phyloP scores from a whole-genome alignment of 2,113 vertebrate species.

The Brachirus orientalis region DNA sequence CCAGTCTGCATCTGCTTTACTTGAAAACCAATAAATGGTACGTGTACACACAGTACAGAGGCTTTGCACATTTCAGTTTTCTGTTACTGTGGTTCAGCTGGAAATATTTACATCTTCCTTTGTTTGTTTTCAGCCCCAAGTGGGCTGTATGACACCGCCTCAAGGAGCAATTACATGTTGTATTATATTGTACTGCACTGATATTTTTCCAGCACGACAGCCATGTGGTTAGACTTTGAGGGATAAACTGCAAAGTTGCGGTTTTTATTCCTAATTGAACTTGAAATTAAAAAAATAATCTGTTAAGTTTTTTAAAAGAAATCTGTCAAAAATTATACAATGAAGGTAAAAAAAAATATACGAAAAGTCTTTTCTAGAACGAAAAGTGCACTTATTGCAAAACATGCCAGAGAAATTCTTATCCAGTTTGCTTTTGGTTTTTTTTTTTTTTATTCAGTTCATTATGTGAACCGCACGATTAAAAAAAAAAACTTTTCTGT shows the following conservation, averaged over 20 bases:
- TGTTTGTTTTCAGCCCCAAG: constrained; percentile 6
- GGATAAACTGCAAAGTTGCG: background rate
- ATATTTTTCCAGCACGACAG: constrained; percentile 13
- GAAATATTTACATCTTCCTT: constrained; percentile 10
- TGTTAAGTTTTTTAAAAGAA: constrained; percentile 1
- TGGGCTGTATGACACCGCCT: background rate
- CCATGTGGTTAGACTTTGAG: background rate
- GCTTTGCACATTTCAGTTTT: background rate
- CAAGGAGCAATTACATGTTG: background rate
- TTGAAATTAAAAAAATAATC: background rate
- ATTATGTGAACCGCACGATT: constrained; percentile 9
- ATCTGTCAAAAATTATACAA: too few species aligned
- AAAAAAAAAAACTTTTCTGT: background rate
- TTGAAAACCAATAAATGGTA: constrained; percentile 44
- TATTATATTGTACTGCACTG: constrained; percentile 33
- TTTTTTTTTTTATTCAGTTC: background rate
- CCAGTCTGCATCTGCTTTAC: constrained; percentile 40
- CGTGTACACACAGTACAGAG: constrained; percentile 1
- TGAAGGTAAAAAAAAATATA: too few species aligned
- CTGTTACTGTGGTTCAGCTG: constrained; percentile 15
- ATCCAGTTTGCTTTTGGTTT: background rate
- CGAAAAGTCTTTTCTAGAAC: constrained; percentile 1
- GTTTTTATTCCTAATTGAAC: background rate
- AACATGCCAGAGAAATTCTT: background rate
- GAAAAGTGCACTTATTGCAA: constrained; percentile 49